These are phyloP conservation scores for Aricia agestis DNA, from an alignment of 1,140 invertebrate genomes.

Conservation along the genomic window DNA sequence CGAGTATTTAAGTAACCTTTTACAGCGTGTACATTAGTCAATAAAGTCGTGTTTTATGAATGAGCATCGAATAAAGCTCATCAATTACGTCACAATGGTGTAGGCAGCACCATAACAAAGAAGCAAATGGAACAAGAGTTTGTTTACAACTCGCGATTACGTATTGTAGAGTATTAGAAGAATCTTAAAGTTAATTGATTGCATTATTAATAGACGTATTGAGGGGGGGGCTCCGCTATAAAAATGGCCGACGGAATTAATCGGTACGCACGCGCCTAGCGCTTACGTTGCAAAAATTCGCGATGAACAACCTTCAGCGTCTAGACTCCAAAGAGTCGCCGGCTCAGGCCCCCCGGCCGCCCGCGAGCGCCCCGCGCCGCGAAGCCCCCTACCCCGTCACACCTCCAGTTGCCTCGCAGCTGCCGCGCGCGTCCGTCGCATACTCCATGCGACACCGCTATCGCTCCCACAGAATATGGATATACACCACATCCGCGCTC, in stretches of 20 bases:
- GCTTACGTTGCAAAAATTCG: constrained; percentile 67
- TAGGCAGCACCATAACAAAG: not conserved
- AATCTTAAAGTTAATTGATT: not conserved
- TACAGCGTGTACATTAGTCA: not conserved
- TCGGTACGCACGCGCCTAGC: constrained; percentile 47
- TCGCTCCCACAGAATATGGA: constrained; percentile 65
- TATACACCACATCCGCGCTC: constrained; percentile 67
- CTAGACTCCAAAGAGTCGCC: constrained; percentile 52
- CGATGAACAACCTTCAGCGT: constrained; percentile 42
- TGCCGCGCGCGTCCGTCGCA: constrained; percentile 66
- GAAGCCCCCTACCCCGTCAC: constrained; percentile 27
- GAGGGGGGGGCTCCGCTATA: not conserved
- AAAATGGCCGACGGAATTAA: constrained; percentile 23
- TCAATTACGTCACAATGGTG: not conserved
- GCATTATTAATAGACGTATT: not conserved
- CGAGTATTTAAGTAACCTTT: not conserved
- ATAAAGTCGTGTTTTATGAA: not conserved
- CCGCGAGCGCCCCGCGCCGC: constrained; percentile 22
- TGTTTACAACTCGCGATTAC: not conserved
- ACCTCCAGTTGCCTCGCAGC: constrained; percentile 64
- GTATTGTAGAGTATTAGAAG: too few species aligned
- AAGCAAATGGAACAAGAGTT: not conserved
- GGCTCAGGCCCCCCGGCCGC: constrained; percentile 22
- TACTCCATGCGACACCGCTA: constrained; percentile 59
- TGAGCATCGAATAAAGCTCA: not conserved